Percentiles rank a stretch among this genome's conserved stretches.
Evolutionary conservation across 2,113 vertebrate genomes (phyloP).

Genomic region (Forbesichthys agassizii): DNA sequence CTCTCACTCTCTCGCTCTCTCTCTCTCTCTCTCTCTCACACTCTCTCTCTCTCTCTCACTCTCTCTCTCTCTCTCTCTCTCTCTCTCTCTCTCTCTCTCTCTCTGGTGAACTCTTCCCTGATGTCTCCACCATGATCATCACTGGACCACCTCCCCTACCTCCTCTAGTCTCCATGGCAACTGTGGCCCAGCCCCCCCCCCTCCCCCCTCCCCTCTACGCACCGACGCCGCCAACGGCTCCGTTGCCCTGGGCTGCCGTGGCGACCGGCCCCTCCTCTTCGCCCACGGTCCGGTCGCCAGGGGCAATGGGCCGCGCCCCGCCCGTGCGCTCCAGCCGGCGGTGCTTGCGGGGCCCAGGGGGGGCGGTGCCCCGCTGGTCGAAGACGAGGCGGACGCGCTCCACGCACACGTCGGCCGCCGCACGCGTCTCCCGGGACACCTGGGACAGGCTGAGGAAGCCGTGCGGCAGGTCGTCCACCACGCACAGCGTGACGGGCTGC

Average conservation of each 20-base stretch:
- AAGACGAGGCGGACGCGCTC: constrained; percentile 81
- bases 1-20: no score
- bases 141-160: constrained; percentile 5
- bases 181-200: neutral
- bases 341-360: constrained; percentile 71
- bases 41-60: neutral
- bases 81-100: neutral
- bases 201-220: constrained; percentile 47
- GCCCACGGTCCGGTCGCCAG: neutral
- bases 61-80: neutral
- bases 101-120: neutral
- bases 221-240: constrained; percentile 53
- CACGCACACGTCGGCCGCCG: constrained; percentile 80
- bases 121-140: no score
- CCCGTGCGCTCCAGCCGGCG: constrained; percentile 78
- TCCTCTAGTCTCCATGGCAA: constrained; percentile 11
- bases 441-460: constrained; percentile 89
- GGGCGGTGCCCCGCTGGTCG: constrained; percentile 59
- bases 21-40: no score
- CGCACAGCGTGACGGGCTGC: constrained; percentile 82
- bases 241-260: constrained; percentile 55
- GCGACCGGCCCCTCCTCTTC: constrained; percentile 51
- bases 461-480: constrained; percentile 89
- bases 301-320: constrained; percentile 3
- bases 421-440: constrained; percentile 83